Evolutionary conservation across 2,797 vertebrate species (phyloP).

Genomic region (Setipinna tenuifilis): DNA sequence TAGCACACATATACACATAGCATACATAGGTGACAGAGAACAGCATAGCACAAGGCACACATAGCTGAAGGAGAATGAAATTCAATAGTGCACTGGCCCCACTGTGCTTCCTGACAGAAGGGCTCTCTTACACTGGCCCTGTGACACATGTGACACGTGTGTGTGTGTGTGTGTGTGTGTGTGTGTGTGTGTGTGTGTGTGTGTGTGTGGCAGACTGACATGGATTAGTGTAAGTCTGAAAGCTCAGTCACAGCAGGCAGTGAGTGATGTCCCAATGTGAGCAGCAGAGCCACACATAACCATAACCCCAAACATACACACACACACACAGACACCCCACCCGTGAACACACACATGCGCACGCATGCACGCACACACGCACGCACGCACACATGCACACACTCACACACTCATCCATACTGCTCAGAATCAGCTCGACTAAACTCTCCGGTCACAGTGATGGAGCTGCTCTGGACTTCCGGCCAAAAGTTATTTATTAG

Average conservation of each 20-base stretch:
- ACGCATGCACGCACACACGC: not conserved
- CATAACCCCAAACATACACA: not conserved
- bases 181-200: not conserved
- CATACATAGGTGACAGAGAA: no score
- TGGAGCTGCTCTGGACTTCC: conserved; percentile 14
- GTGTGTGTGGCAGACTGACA: conserved; percentile 14
- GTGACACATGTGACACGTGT: not conserved
- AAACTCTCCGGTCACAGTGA: conserved; percentile 5
- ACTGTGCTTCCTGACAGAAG: no score
- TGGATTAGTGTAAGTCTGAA: conserved; percentile 20
- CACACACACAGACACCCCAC: not conserved
- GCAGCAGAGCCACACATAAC: not conserved
- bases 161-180: not conserved
- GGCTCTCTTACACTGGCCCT: not conserved
- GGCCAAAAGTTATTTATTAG: conserved; percentile 13
- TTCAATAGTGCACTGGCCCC: no score
- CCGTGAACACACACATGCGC: not conserved
- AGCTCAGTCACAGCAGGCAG: conserved; percentile 11
- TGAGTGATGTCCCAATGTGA: conserved; percentile 6
- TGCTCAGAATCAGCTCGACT: not conserved
- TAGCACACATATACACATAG: no score
- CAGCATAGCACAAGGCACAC: no score
- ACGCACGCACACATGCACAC: not conserved
- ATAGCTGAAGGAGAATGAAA: no score
- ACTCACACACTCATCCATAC: not conserved